Evolutionary conservation across 2,888 invertebrate genomes (phyloP), one percentile per base, ranked within the genome.

Genomic region (Pyrgus malvae): DNA sequence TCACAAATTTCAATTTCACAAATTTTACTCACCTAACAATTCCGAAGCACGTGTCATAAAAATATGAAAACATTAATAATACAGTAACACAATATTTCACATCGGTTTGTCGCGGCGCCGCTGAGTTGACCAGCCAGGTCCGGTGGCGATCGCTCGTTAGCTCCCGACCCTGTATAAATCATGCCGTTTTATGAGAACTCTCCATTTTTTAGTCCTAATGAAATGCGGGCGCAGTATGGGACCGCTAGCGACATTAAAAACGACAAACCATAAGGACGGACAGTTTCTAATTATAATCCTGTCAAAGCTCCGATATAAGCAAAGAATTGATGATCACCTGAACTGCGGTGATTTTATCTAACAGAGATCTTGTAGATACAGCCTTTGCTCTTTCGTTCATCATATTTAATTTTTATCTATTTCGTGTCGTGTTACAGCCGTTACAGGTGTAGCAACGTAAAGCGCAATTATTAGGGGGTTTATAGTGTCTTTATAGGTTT

Each of bases 231-330:
- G 76, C 90, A 87, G 89, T 90, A 85, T 90, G 89, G 80, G 87
- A 87, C 82, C 80, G 74, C 84, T 82, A 88, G 87, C 83, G 88
- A 89, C 89, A 86, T 87, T 87, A 87, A 88, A 88, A 87, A 86
- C 82, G 86, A 85, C 82, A 85, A 80, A 82, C 84, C 81, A 78
- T 83, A 82, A 82, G 80, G 76, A 83, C 82, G 74, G 85, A 86
- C 86, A 83, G 83, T 83, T 88, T 89, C 86, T 88, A 88, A 90
- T 90, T 90, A 89, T 89, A 87, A 87, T 87, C 79, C 90, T 90
- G 90, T 89, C 89, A 90, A 85, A 87, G 81, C 80, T 76, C 72
- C 79, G 78, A 84, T 83, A 76, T 83, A 83, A 81, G 78, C 71
- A 74, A 82, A 78, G 80, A 90, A 90, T 90, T 90, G 85, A 90